A percentile compares a stretch with the other conserved stretches of the same genome.
Conservation (phyloP, 2,113 vertebrate species). For the Otus sunia region DNA sequence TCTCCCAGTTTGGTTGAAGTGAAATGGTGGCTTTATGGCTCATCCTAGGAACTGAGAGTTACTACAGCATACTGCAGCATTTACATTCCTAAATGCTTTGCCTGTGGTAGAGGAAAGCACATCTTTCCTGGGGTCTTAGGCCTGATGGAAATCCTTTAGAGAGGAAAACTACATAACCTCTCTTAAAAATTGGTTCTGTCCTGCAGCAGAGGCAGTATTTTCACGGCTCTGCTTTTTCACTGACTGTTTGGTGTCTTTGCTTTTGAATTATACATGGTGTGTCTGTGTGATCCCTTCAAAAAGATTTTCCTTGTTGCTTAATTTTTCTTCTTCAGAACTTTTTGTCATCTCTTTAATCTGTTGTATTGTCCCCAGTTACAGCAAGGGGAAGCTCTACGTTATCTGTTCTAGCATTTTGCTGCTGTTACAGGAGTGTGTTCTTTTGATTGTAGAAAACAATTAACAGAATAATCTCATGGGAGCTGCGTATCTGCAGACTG, state of each 20-base stretch:
- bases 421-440: neutral
- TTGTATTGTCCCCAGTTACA: neutral
- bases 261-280: neutral
- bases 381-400: neutral
- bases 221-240: neutral
- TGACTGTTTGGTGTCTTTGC: neutral
- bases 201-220: neutral
- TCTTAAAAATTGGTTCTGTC: neutral
- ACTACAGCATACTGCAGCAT: accelerated
- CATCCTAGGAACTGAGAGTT: neutral
- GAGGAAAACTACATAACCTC: neutral
- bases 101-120: neutral
- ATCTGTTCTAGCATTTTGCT: neutral
- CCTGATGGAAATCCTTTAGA: neutral
- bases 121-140: neutral
- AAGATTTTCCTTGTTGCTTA: neutral
- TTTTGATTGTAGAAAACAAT: neutral
- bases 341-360: neutral
- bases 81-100: neutral
- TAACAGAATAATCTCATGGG: neutral
- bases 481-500: neutral
- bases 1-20: neutral
- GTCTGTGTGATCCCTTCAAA: neutral
- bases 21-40: neutral
- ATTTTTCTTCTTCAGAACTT: neutral